Evolutionary conservation across 2,888 invertebrate species (phyloP), one percentile per base, ranked within the genome.

Genomic region (Diplazon laetatorius): DNA sequence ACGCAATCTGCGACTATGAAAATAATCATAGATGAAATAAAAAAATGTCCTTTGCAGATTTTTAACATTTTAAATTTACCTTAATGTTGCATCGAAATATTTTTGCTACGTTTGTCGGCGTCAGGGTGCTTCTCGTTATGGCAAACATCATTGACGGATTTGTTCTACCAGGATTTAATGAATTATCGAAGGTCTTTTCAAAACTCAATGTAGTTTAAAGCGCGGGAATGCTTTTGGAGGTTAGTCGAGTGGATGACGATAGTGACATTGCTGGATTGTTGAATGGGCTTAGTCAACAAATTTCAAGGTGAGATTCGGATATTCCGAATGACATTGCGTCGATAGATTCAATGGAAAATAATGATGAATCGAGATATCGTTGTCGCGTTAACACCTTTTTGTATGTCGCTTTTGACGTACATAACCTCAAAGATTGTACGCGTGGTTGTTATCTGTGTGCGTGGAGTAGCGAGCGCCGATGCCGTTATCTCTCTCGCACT

Each of bases 121-220:
- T 12, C 9, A 59, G 65, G 10, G 14, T 2, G 16, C 5, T 16
- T 18, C 50, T 37, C 35, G 18, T 57, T 55, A 52, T 62, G 16
- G 20, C n/a, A 42, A 65, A 76, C 71, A 76, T 72, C 2, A 22
- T 55, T 10, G 63, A 16, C 35, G n/a, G n/a, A 20, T 18, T 6
- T 10, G 8, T n/a, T n/a, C n/a, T 22, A 2, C n/a, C 1, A 30
- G 20, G 37, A 22, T 65, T 50, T 20, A 1, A 37, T n/a, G 14
- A 48, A n/a, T n/a, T 20, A 59, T 57, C 10, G 14, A 30, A 18
- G 14, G 18, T 12, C 10, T 2, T 48, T 5, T 16, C 2, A 22
- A 25, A 14, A 12, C 14, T 10, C 0, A 9, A 10, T 30, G 35
- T 2, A 30, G 14, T 9, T 5, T 6, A 55, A 35, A 0, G 8